Evolutionary conservation across 1,140 invertebrate genomes (phyloP).

Genomic region (Zaprionus ornatus): DNA sequence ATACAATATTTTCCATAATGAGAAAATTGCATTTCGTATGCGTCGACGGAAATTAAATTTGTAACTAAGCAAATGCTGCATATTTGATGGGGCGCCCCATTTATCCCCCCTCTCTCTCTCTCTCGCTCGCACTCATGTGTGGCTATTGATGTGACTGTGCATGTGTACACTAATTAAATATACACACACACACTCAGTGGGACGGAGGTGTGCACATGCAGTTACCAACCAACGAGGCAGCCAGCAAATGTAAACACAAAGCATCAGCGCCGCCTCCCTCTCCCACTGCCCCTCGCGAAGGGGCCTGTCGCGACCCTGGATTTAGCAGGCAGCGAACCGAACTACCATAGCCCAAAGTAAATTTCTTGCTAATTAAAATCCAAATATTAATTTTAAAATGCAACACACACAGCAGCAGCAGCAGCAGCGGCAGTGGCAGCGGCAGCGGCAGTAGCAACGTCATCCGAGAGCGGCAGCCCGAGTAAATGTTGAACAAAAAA

Average conservation of each 20-base stretch:
- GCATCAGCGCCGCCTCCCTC: constrained; percentile 12
- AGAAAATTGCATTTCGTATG: constrained; percentile 48
- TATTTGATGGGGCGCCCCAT: constrained; percentile 59
- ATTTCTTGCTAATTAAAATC: constrained; percentile 82
- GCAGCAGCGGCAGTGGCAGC: background rate
- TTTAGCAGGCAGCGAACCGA: constrained; percentile 32
- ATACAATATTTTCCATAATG: constrained; percentile 30
- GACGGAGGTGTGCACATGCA: constrained; percentile 37
- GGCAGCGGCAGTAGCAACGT: background rate
- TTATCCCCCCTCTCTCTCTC: background rate
- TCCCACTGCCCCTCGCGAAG: background rate
- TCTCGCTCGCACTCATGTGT: background rate
- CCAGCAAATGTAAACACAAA: constrained; percentile 70
- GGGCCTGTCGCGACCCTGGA: background rate
- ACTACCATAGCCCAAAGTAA: constrained; percentile 75
- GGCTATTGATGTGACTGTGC: constrained; percentile 54
- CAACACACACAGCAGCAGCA: constrained; percentile 36
- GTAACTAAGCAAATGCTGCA: constrained; percentile 78
- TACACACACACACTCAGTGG: constrained; percentile 53
- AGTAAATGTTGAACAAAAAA: constrained; percentile 22
- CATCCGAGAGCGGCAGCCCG: constrained; percentile 1
- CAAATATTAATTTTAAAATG: constrained; percentile 83
- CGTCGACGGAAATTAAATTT: constrained; percentile 70
- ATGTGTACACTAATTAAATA: constrained; percentile 75
- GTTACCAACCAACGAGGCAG: constrained; percentile 25